A percentile compares a stretch with the other conserved stretches of the same genome.
Evolutionary conservation across 2,888 invertebrate species (phyloP).

Genomic region (Meganola albula): DNA sequence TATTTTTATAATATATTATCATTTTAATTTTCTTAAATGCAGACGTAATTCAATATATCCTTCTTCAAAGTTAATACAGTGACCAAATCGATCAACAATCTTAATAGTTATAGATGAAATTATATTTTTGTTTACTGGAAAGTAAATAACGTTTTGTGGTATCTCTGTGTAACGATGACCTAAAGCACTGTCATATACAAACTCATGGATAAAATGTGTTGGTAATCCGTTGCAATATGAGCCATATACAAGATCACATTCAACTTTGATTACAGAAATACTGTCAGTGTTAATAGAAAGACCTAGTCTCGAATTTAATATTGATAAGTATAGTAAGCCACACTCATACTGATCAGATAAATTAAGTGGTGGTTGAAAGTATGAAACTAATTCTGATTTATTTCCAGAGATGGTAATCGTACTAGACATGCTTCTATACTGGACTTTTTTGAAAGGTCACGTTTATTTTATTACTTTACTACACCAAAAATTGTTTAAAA

Average conservation of each 20-base stretch:
- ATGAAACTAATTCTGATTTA: constrained; percentile 11
- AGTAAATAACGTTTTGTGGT: constrained; percentile 14
- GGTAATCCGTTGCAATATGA: constrained; percentile 7
- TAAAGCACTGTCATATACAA: background rate
- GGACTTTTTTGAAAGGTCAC: background rate
- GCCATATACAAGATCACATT: constrained; percentile 6
- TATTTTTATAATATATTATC: constrained; percentile 1
- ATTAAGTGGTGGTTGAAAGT: constrained; percentile 14
- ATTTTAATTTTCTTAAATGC: constrained; percentile 1
- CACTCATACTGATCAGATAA: constrained; percentile 1
- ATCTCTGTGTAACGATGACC: constrained; percentile 6
- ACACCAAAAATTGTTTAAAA: constrained; percentile 19
- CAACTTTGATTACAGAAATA: constrained; percentile 7
- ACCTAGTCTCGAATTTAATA: constrained; percentile 4
- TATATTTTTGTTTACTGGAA: constrained; percentile 11
- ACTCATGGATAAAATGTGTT: constrained; percentile 8
- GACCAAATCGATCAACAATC: constrained; percentile 4
- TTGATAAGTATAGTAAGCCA: constrained; percentile 4
- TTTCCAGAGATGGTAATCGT: constrained; percentile 13
- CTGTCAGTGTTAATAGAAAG: background rate
- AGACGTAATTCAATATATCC: constrained; percentile 1
- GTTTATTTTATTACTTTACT: constrained; percentile 5
- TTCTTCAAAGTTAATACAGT: constrained; percentile 7
- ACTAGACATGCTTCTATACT: constrained; percentile 10
- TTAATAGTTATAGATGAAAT: constrained; percentile 8